Evolutionary conservation across 2,888 invertebrate species (phyloP), one percentile per base, ranked within the genome.

Genomic region (Phaedon cochleariae): DNA sequence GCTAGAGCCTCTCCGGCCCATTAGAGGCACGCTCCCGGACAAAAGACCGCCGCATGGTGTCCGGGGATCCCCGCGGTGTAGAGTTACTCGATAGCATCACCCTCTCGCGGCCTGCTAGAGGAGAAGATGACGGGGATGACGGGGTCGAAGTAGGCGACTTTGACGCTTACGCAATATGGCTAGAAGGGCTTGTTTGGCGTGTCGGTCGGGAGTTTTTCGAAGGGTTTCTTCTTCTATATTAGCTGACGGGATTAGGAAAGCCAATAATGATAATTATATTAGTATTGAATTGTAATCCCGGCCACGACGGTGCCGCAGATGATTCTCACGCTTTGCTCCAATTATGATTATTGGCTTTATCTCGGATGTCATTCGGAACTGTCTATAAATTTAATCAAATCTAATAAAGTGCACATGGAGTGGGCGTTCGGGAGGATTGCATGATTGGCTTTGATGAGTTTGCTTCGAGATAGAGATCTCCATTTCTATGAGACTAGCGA

Each of bases 241-340:
- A 78, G 77, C 77, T 72, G 75, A 71, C 76, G 75, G 80, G 81
- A 83, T 83, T 82, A 81, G 79, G 75, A 81, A 81, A 81, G 83
- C 83, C 83, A 84, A 84, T 84, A 84, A 84, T 77, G 82, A 81
- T 84, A 84, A 84, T 84, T 84, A 80, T 81, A 83, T 84, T 84
- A 84, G 83, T 81, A 83, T 83, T 80, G 83, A 83, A 83, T 83
- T 79, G 80, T 81, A 82, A 83, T 82, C 80, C 77, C 15, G 41
- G 69, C 71, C 59, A 59, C 55, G 61, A 62, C 46, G 52, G 55
- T 26, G 51, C 69, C 73, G 72, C 73, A 68, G 74, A 66, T 70
- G 72, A 77, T 80, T 81, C 81, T 80, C 80, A 80, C 80, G 79
- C 79, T 78, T 72, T 70, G 61, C 67, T 61, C 68, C 71, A 72